Conservation (phyloP, 2,797 vertebrate species). For the Hozukius guyotensis region DNA sequence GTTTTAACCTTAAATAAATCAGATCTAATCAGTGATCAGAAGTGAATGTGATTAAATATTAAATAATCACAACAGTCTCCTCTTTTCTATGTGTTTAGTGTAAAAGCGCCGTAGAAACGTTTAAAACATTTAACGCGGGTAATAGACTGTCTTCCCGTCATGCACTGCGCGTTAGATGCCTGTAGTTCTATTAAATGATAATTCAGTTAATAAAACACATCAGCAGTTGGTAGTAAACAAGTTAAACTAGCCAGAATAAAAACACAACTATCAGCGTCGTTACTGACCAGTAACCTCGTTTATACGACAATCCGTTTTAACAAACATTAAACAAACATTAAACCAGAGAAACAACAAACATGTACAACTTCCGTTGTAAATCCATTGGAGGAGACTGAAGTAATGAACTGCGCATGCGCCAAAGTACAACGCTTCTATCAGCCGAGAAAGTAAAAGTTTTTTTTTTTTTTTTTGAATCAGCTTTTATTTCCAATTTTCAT, state of each 20-base stretch:
- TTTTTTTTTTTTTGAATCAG: not conserved
- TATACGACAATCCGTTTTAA: not conserved
- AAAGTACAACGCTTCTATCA: not conserved
- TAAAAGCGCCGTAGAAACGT: not conserved
- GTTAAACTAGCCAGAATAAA: too few species aligned
- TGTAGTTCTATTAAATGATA: too few species aligned
- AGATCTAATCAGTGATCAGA: too few species aligned
- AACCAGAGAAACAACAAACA: too few species aligned
- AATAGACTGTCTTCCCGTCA: not conserved
- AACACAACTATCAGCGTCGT: too few species aligned
- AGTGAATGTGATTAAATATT: rapidly evolving
- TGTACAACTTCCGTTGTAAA: not conserved
- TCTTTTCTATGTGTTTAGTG: not conserved
- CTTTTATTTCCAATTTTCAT: not conserved
- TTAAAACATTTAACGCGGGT: not conserved
- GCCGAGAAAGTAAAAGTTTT: not conserved
- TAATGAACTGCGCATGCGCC: not conserved
- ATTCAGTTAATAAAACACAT: not conserved
- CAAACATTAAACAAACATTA: not conserved
- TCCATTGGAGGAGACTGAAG: not conserved
- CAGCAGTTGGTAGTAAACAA: too few species aligned
- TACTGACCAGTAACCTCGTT: too few species aligned
- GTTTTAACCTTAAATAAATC: rapidly evolving
- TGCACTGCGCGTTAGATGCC: too few species aligned
- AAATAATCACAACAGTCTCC: not conserved